phyloP scores from a whole-genome alignment of 2,113 vertebrate genomes.

The Campylorhamphus procurvoides region DNA sequence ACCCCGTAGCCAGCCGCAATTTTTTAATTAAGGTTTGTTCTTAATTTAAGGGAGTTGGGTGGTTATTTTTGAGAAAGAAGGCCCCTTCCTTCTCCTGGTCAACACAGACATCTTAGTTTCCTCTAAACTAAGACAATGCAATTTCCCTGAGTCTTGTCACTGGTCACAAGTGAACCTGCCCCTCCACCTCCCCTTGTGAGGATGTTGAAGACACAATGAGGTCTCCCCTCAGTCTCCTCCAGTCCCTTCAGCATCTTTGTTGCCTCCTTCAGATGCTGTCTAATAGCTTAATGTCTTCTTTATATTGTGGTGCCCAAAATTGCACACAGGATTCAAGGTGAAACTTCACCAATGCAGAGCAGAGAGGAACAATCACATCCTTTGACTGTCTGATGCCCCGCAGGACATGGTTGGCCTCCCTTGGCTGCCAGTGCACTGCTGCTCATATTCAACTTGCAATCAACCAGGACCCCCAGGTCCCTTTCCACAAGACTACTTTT shows the following conservation, averaged over 20 bases:
- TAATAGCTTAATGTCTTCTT: not conserved
- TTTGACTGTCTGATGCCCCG: accelerated
- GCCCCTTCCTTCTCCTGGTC: too few species aligned
- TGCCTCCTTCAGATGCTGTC: not conserved
- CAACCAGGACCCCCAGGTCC: not conserved
- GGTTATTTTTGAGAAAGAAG: too few species aligned
- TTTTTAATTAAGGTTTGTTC: too few species aligned
- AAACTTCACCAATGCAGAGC: accelerated
- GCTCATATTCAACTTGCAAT: not conserved
- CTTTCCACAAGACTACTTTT: accelerated
- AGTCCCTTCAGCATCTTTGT: too few species aligned
- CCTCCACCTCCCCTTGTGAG: too few species aligned
- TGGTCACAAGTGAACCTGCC: not conserved
- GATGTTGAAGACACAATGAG: not conserved
- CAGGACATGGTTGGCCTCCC: accelerated
- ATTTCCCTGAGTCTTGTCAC: not conserved
- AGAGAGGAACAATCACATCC: not conserved
- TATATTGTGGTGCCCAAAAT: too few species aligned
- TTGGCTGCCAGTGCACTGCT: not conserved
- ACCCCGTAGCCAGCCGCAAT: too few species aligned
- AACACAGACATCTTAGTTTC: too few species aligned
- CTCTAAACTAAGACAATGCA: too few species aligned
- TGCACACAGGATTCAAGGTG: not conserved
- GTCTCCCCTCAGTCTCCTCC: not conserved
- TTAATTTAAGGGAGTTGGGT: too few species aligned